Percentiles rank a stretch among this genome's conserved stretches.
phyloP scores from a whole-genome alignment of 2,113 vertebrate genomes.

The Tichodroma muraria region DNA sequence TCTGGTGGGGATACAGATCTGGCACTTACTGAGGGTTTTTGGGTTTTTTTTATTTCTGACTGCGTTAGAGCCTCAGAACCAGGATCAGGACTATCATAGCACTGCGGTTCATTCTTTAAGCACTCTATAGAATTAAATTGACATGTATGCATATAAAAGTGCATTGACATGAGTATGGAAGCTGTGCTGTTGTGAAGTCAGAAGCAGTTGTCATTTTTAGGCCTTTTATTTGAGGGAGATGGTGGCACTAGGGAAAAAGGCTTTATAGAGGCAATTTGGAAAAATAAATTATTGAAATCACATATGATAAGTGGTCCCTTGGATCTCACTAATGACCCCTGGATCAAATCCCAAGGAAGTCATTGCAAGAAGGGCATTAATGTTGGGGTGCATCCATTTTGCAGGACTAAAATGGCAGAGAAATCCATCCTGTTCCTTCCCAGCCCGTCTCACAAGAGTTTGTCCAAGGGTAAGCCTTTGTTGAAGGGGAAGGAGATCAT shows the following conservation, averaged over 20 bases:
- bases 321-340: background rate
- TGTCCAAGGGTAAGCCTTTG: background rate
- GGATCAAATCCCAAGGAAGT: background rate
- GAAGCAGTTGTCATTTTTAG: background rate
- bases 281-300: background rate
- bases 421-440: background rate
- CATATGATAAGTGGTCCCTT: background rate
- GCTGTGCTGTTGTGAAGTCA: background rate
- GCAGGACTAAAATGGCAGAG: background rate
- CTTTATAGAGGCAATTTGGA: background rate
- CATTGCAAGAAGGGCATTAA: background rate
- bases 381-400: background rate
- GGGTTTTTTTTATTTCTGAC: background rate
- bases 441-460: background rate
- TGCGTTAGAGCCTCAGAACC: background rate
- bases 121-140: background rate
- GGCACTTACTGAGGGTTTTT: background rate
- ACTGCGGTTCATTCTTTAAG: background rate
- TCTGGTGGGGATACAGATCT: background rate
- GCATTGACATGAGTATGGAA: background rate
- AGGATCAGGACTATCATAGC: background rate
- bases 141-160: background rate
- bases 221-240: background rate
- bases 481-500: background rate
- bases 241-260: background rate